Evolutionary conservation across 1,140 invertebrate genomes (phyloP), one percentile per base, ranked within the genome.

Genomic region (Eufriesea mexicana): DNA sequence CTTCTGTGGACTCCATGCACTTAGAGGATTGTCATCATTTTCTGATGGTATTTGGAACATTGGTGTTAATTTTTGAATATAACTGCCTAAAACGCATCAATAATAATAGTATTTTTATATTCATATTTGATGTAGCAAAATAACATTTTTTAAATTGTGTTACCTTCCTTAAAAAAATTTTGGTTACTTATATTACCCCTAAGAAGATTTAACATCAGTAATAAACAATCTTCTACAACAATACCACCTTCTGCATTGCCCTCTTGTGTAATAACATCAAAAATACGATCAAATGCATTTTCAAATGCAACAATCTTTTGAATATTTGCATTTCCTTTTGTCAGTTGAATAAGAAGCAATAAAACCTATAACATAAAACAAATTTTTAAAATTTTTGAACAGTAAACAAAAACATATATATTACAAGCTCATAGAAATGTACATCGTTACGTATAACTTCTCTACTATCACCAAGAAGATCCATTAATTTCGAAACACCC

Each of bases 281-380:
- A 97, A 57, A 99, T 95, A 86, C 97, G 96, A 94, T 99, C 99
- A 94, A 99, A 99, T 0, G 98, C 98, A 95, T 99, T 99, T 95
- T 99, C 99, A 95, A 99, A 99, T 0, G 99, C 99, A 8, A 99
- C 98, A 90, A 99, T 99, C 95, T 99, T 99, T 93, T 99, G 99
- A 89, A 99, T 99, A 93, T 99, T 99, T 0, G 98, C 97, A 95
- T 99, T 99, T 10, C 97, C 97, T 94, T 98, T 98, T 0, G 98
- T 99, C 70, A 99, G 94, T 91, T 99, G 97, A 85, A 98, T 98
- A 0, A 99, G 95, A n/a, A 99, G 94, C 9, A 99, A 94, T 20
- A 99, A 94, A 4, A 98, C 96, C 96, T 97, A 84, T 20, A 91
- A 91, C 75, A 67, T 16, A 35, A 57, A 76, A 71, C 45, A 61